These are phyloP conservation scores for Mimas tiliae DNA, from an alignment of 2,888 invertebrate species.

Conservation along the genomic window DNA sequence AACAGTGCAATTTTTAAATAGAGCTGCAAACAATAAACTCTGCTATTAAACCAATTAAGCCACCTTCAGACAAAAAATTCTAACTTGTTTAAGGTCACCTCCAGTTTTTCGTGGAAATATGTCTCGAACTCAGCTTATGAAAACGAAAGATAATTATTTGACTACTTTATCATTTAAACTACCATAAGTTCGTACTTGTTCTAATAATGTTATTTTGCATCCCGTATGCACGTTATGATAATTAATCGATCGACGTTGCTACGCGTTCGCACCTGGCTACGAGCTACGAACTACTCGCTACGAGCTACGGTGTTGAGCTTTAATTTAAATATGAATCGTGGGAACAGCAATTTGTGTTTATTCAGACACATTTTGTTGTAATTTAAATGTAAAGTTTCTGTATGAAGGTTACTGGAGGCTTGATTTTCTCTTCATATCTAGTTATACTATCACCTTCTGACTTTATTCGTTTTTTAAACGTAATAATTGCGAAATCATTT, in stretches of 20 bases:
- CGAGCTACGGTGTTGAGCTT: not conserved
- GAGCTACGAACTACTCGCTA: not conserved
- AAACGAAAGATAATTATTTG: too few species aligned
- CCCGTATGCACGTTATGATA: not conserved
- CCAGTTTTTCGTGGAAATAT: too few species aligned
- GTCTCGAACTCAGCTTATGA: too few species aligned
- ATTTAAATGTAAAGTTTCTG: slow-evolving; percentile 15
- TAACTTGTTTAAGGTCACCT: too few species aligned
- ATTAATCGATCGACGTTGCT: slow-evolving; percentile 14
- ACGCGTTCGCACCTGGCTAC: slow-evolving; percentile 2
- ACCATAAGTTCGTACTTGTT: not conserved
- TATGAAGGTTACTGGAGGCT: not conserved
- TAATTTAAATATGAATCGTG: slow-evolving; percentile 19
- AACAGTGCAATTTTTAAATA: too few species aligned
- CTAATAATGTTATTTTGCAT: not conserved
- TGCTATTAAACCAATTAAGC: too few species aligned
- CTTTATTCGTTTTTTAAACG: too few species aligned
- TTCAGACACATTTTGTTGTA: slow-evolving; percentile 7
- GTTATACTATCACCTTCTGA: not conserved
- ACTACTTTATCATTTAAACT: not conserved
- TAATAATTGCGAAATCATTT: too few species aligned
- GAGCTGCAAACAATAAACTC: too few species aligned
- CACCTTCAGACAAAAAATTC: too few species aligned
- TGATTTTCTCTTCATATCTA: not conserved
- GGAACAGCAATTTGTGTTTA: slow-evolving; percentile 19